phyloP scores from a whole-genome alignment of 2,797 vertebrate genomes.

The Anomalospiza imberbis region DNA sequence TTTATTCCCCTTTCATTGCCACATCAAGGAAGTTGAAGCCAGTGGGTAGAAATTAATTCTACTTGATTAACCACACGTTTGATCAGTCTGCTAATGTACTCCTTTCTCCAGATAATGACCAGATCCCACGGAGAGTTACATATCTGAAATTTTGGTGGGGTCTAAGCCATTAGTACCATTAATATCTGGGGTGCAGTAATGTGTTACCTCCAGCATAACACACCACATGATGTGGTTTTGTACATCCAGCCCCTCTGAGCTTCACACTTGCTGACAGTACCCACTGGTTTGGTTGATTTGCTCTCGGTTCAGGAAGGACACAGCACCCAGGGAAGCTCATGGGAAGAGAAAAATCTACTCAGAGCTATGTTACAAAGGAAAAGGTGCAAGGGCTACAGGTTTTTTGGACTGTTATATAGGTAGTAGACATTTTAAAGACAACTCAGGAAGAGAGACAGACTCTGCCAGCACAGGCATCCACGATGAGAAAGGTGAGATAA shows the following conservation, averaged over 20 bases:
- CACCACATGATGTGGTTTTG: neutral
- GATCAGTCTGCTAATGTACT: neutral
- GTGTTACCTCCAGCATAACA: neutral
- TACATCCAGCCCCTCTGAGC: neutral
- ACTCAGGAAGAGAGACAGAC: neutral
- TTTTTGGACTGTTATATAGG: neutral
- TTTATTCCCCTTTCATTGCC: neutral
- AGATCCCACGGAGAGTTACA: neutral
- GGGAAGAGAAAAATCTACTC: neutral
- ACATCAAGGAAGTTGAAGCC: neutral
- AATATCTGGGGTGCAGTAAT: neutral
- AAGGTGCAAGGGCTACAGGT: neutral
- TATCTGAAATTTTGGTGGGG: neutral
- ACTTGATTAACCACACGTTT: neutral
- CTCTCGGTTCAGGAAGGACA: neutral
- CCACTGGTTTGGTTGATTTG: neutral
- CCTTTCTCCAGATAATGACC: neutral
- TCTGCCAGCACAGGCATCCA: neutral
- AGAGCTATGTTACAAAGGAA: neutral
- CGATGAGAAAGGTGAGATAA: neutral
- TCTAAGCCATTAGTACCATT: neutral
- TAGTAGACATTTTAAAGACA: neutral
- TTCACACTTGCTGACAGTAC: neutral
- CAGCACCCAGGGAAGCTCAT: neutral
- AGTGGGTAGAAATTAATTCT: neutral